Percentiles rank a stretch among this genome's conserved stretches.
Evolutionary conservation across 2,113 vertebrate genomes (phyloP).

Genomic region (Microcebus ravelobensis): DNA sequence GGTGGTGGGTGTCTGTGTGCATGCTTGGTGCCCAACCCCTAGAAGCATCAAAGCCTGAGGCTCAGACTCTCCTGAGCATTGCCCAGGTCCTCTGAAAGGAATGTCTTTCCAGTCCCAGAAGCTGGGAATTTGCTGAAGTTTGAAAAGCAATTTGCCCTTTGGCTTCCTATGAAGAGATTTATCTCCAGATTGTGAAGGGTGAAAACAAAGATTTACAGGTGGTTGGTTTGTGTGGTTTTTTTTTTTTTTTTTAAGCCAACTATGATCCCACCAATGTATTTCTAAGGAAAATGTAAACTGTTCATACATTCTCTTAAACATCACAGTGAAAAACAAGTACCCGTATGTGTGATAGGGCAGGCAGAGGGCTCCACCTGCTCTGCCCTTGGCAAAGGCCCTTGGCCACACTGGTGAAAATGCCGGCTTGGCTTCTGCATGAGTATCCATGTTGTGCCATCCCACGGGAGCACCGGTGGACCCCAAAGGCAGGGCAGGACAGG

Average conservation of each 20-base stretch:
- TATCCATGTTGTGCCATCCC: background rate
- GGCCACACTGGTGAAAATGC: constrained; percentile 51
- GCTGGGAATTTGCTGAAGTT: background rate
- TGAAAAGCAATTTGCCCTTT: background rate
- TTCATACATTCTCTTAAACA: constrained; percentile 73
- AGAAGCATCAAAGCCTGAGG: background rate
- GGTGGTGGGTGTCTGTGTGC: background rate
- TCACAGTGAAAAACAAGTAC: constrained; percentile 80
- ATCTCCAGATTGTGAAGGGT: background rate
- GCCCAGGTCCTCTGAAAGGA: background rate
- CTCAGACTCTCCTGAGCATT: background rate
- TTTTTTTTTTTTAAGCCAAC: constrained; percentile 53
- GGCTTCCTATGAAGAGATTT: background rate
- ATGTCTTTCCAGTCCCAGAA: background rate
- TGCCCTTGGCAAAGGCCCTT: constrained; percentile 50
- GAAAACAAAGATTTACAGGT: constrained; percentile 60
- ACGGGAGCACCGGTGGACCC: constrained; percentile 42
- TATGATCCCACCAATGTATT: constrained; percentile 63
- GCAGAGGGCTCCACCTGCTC: constrained; percentile 41
- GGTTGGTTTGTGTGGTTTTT: background rate
- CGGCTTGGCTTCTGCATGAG: background rate
- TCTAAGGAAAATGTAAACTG: constrained; percentile 76
- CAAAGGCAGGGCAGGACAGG: constrained; percentile 25
- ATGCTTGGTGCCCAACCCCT: background rate
- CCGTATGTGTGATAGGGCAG: constrained; percentile 67